These are phyloP conservation scores for Nezara viridula DNA, from an alignment of 2,888 invertebrate genomes.

Conservation along the genomic window DNA sequence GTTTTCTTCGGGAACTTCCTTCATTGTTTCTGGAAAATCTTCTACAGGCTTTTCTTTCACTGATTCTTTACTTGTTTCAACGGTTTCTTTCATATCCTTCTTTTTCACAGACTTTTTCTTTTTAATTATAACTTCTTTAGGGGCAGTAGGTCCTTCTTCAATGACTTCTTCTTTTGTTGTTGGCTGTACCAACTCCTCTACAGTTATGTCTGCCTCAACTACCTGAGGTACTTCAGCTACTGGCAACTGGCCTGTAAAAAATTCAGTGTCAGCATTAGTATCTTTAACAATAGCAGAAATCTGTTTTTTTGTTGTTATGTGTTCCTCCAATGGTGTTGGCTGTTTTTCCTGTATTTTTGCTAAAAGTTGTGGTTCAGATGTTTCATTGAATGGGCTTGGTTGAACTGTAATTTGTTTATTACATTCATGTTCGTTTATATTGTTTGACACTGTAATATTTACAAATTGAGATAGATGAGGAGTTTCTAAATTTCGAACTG, in stretches of 20 bases:
- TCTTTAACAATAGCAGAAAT: neutral
- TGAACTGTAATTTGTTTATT: conserved; percentile 62
- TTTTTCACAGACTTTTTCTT: conserved; percentile 62
- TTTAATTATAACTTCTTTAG: conserved; percentile 65
- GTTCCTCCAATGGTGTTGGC: neutral
- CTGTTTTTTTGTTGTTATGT: neutral
- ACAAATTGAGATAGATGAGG: neutral
- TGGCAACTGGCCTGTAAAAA: conserved; percentile 49
- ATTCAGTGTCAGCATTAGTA: conserved; percentile 45
- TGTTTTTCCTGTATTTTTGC: conserved; percentile 60
- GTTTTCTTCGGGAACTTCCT: conserved; percentile 58
- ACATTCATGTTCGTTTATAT: neutral
- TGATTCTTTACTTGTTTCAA: conserved; percentile 58
- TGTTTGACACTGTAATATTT: conserved; percentile 1
- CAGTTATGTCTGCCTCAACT: neutral
- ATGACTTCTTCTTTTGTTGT: neutral
- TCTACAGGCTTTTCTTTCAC: conserved; percentile 64
- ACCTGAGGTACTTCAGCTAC: neutral
- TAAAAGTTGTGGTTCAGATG: conserved; percentile 59
- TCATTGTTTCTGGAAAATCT: conserved; percentile 61
- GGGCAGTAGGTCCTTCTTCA: neutral
- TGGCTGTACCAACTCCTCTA: neutral
- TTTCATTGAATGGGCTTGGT: conserved; percentile 66
- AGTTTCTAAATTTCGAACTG: neutral
- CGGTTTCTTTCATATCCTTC: conserved; percentile 59